A percentile compares a stretch with the other conserved stretches of the same genome.
Evolutionary conservation across 2,113 vertebrate genomes (phyloP).

Genomic region (Axis porcinus): DNA sequence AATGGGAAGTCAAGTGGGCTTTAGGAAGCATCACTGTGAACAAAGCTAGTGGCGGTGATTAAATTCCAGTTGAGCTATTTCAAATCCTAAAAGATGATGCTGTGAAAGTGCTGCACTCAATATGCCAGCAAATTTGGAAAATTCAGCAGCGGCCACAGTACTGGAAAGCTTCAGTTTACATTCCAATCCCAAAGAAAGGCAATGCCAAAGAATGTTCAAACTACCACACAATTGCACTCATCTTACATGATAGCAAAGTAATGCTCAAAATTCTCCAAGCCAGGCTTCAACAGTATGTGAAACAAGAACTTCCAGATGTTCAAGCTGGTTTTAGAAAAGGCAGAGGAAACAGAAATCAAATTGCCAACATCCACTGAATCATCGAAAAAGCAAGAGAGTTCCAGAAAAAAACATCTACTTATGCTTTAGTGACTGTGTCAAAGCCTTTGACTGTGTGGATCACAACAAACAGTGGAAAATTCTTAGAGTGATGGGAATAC

Average conservation of each 20-base stretch:
- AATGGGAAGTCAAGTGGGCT: not conserved
- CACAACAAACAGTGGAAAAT: not conserved
- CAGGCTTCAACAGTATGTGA: not conserved
- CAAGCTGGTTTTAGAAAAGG: not conserved
- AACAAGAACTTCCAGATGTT: not conserved
- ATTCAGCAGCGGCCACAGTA: not conserved
- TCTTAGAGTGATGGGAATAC: not conserved
- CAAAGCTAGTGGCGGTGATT: not conserved
- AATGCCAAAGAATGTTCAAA: not conserved
- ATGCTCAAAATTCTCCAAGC: not conserved
- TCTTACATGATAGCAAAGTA: not conserved
- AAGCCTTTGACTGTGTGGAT: not conserved
- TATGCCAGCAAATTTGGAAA: not conserved
- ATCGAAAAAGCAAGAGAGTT: not conserved
- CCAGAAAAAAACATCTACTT: not conserved
- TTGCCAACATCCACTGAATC: not conserved
- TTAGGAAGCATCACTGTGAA: not conserved
- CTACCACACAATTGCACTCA: not conserved
- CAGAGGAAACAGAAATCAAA: not conserved
- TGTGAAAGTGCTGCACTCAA: not conserved
- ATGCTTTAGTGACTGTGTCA: not conserved
- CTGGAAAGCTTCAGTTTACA: not conserved
- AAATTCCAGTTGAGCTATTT: not conserved
- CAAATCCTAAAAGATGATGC: not conserved
- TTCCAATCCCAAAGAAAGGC: not conserved